Conservation (phyloP, 2,888 invertebrate genomes). For the Sinohyriopsis cumingii region DNA sequence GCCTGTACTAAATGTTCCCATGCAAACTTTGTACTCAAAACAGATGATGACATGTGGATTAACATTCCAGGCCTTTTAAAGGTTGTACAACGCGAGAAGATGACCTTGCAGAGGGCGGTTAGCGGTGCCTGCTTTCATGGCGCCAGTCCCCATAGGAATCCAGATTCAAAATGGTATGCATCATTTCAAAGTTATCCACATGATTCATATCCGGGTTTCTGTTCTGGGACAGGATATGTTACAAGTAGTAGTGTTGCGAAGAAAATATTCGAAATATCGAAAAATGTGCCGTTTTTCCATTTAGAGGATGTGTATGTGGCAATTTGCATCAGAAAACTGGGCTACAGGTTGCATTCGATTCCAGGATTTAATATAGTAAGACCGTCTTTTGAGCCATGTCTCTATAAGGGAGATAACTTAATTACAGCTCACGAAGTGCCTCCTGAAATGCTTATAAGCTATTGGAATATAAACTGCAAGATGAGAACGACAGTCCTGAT, state of each 20-base stretch:
- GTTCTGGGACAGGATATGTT: constrained; percentile 58
- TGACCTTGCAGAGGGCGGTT: constrained; percentile 27
- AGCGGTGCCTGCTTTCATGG: constrained; percentile 36
- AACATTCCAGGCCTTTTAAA: constrained; percentile 33
- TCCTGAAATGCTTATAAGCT: constrained; percentile 3
- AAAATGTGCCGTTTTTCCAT: constrained; percentile 55
- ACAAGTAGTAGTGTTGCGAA: constrained; percentile 43
- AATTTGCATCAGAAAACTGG: constrained; percentile 45
- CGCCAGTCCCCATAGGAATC: constrained; percentile 40
- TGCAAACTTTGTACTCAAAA: constrained; percentile 38
- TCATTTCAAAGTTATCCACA: constrained; percentile 45
- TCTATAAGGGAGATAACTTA: constrained; percentile 25
- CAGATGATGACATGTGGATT: constrained; percentile 60
- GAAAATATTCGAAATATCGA: constrained; percentile 44
- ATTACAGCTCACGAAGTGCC: constrained; percentile 44
- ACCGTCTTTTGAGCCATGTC: constrained; percentile 30
- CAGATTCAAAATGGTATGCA: constrained; percentile 56
- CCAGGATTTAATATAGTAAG: constrained; percentile 41
- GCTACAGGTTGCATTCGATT: constrained; percentile 22
- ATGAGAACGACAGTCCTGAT: no score
- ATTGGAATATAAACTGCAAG: no score
- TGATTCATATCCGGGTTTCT: constrained; percentile 53
- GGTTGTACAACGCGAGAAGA: constrained; percentile 11
- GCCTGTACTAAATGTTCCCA: constrained; percentile 27
- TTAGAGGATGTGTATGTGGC: constrained; percentile 61